Evolutionary conservation across 2,113 vertebrate genomes (phyloP).

Genomic region (Nanorana parkeri): DNA sequence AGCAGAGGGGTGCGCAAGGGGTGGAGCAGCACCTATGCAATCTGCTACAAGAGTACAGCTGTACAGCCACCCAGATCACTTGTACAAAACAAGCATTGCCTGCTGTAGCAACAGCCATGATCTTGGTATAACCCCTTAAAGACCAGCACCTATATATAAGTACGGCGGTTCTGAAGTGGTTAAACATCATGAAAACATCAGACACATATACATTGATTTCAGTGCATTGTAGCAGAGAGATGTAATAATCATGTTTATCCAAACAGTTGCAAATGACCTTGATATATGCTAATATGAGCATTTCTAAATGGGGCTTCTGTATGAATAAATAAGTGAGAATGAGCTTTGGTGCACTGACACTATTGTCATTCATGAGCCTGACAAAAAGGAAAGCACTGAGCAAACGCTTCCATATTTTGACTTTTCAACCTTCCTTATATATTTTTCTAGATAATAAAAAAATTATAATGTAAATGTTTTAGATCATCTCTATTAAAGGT

Average conservation of each 20-base stretch:
- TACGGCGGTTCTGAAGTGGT: no score
- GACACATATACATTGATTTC: no score
- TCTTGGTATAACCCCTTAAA: no score
- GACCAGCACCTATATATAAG: no score
- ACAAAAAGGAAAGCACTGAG: background rate
- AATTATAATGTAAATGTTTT: slow-evolving; percentile 7
- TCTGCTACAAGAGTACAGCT: no score
- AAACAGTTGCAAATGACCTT: slow-evolving; percentile 21
- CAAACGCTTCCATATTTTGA: slow-evolving; percentile 23
- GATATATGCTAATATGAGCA: slow-evolving; percentile 40
- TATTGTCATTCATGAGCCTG: slow-evolving; percentile 37
- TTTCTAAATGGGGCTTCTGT: slow-evolving; percentile 5
- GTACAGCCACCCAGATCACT: no score
- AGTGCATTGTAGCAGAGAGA: background rate
- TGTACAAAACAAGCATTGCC: no score
- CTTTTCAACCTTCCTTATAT: slow-evolving; percentile 37
- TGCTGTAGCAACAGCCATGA: no score
- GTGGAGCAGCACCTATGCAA: no score
- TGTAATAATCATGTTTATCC: background rate
- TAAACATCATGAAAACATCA: no score
- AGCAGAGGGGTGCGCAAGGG: no score
- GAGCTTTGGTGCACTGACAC: background rate
- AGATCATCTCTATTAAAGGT: slow-evolving; percentile 42
- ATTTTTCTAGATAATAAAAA: slow-evolving; percentile 25
- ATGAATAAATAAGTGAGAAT: slow-evolving; percentile 22